Percentiles rank a stretch among this genome's conserved stretches.
Conservation (phyloP, 2,888 invertebrate genomes). For the Himalopsyche anomala region DNA sequence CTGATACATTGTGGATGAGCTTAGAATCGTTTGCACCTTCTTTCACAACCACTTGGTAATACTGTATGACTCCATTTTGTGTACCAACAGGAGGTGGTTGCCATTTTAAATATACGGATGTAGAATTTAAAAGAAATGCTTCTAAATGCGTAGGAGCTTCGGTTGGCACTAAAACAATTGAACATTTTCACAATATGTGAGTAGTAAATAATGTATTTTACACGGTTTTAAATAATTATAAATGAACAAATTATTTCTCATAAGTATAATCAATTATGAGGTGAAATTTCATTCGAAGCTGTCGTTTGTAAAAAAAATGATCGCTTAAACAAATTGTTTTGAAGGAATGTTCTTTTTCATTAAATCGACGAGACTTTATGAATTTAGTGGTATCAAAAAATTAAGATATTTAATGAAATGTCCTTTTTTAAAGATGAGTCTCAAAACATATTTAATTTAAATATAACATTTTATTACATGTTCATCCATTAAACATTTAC, state of each 20-base stretch:
- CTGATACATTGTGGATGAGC: constrained; percentile 83
- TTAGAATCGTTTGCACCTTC: constrained; percentile 78
- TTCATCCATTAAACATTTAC: no score
- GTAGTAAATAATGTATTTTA: not conserved
- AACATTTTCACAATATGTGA: not conserved
- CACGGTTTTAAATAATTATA: not conserved
- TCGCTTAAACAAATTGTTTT: no score
- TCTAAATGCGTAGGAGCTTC: constrained; percentile 90
- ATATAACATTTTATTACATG: no score
- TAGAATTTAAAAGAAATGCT: constrained; percentile 88
- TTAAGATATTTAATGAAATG: no score
- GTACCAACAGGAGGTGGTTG: constrained; percentile 85
- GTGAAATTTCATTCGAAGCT: no score
- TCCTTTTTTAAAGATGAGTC: no score
- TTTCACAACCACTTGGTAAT: constrained; percentile 85
- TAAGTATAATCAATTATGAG: not conserved
- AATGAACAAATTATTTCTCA: not conserved
- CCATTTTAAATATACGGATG: constrained; percentile 90
- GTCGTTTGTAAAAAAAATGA: no score
- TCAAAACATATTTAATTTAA: no score
- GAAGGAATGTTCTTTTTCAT: no score
- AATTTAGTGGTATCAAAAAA: no score
- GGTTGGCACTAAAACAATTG: constrained; percentile 81
- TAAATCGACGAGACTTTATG: no score
- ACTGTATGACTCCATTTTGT: constrained; percentile 89